Percentiles rank a stretch among this genome's conserved stretches.
These are phyloP conservation scores for Matsumurasca onukii DNA, from an alignment of 1,140 invertebrate genomes.

Conservation along the genomic window DNA sequence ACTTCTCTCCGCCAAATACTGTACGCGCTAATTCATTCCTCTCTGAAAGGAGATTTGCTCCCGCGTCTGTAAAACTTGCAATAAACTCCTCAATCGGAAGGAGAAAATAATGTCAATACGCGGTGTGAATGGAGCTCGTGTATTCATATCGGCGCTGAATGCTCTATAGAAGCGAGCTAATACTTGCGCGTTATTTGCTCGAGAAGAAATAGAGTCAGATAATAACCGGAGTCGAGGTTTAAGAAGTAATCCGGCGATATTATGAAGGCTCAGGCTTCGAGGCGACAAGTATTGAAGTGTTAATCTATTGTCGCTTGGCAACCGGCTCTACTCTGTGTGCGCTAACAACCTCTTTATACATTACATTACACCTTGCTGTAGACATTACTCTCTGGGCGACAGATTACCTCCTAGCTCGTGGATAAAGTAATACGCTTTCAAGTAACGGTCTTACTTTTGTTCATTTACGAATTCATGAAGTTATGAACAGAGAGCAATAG, in stretches of 20 bases:
- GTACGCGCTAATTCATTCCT: slow-evolving; percentile 14
- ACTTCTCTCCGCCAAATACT: background rate
- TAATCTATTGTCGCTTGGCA: slow-evolving; percentile 23
- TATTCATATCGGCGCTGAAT: background rate
- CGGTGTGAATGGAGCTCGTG: background rate
- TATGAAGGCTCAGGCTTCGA: slow-evolving; percentile 8
- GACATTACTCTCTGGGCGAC: no score
- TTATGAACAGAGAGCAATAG: no score
- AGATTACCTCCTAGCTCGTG: no score
- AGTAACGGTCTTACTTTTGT: no score
- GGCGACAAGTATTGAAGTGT: slow-evolving; percentile 15
- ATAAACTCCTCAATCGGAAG: background rate
- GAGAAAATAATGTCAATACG: slow-evolving; percentile 24
- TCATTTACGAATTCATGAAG: no score
- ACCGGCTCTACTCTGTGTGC: background rate
- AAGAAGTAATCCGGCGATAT: slow-evolving; percentile 22
- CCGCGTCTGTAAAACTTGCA: slow-evolving; percentile 8
- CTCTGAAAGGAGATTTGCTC: slow-evolving; percentile 8
- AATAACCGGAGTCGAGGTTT: slow-evolving; percentile 14
- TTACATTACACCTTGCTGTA: no score
- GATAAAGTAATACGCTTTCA: no score
- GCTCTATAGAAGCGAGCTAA: background rate
- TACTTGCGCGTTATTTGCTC: slow-evolving; percentile 7
- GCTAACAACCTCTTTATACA: no score
- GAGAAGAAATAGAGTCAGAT: slow-evolving; percentile 2